Evolutionary conservation across 2,797 vertebrate genomes (phyloP).

Genomic region (Typhlichthys subterraneus): DNA sequence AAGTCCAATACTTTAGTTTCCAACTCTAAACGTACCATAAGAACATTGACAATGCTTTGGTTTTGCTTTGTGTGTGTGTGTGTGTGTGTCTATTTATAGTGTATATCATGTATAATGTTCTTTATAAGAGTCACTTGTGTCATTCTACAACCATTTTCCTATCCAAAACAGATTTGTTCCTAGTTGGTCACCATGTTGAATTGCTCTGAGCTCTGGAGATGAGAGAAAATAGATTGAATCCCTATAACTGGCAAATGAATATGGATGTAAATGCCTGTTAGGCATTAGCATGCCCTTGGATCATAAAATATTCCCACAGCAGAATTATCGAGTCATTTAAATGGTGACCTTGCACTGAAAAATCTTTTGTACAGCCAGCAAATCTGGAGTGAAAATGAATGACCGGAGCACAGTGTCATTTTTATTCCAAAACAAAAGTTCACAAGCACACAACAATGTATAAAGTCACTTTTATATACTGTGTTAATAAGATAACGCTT

Average conservation of each 20-base stretch:
- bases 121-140: background rate
- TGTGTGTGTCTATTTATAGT: background rate
- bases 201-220: constrained; percentile 30
- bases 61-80: background rate
- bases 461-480: background rate
- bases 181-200: constrained; percentile 19
- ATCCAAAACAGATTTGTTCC: constrained; percentile 12
- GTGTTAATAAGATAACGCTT: too few relatives aligned
- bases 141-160: constrained; percentile 16
- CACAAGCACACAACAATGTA: constrained; percentile 4
- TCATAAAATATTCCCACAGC: constrained; percentile 33
- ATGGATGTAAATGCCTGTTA: constrained; percentile 24
- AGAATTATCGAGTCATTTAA: constrained; percentile 24
- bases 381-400: constrained; percentile 24
- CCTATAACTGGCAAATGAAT: constrained; percentile 33
- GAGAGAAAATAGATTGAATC: constrained; percentile 40
- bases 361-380: constrained; percentile 15
- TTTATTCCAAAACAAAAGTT: constrained; percentile 22
- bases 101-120: background rate
- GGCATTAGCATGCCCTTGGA: constrained; percentile 31
- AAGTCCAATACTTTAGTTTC: too few relatives aligned
- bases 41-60: background rate
- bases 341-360: constrained; percentile 16
- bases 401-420: constrained; percentile 8
- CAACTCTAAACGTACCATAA: background rate